Evolutionary conservation across 2,888 invertebrate genomes (phyloP).

Genomic region (Escarpia spicata): DNA sequence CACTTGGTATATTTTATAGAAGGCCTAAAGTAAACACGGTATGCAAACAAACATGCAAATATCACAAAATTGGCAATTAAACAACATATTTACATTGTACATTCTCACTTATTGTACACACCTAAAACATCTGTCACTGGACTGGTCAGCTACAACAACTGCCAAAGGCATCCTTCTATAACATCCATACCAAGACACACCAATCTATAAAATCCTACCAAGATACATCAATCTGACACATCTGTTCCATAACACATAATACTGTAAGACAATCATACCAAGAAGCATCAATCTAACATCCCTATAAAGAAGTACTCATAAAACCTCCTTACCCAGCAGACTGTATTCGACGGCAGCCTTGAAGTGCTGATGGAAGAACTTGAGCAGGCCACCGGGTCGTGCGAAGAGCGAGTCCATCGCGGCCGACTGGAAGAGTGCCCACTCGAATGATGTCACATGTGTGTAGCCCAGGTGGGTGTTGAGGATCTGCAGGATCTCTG

Average conservation of each 20-base stretch:
- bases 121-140: too few species aligned
- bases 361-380: conserved; percentile 55
- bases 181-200: not conserved
- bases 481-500: conserved; percentile 55
- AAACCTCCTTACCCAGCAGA: conserved; percentile 48
- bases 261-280: not conserved
- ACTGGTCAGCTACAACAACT: too few species aligned
- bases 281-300: not conserved
- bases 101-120: too few species aligned
- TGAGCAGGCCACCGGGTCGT: conserved; percentile 53
- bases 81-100: too few species aligned
- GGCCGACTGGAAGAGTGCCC: conserved; percentile 55
- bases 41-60: not conserved
- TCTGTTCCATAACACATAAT: too few species aligned
- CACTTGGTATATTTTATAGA: not conserved
- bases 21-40: not conserved
- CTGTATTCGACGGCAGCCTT: conserved; percentile 49
- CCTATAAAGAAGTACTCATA: too few species aligned
- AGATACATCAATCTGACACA: not conserved
- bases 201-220: not conserved
- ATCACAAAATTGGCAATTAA: too few species aligned
- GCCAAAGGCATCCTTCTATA: too few species aligned
- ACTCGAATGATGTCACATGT: conserved; percentile 55
- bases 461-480: conserved; percentile 53
- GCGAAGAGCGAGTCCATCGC: conserved; percentile 50